phyloP scores from a whole-genome alignment of 1,140 invertebrate genomes.

The Bombus consobrinus region DNA sequence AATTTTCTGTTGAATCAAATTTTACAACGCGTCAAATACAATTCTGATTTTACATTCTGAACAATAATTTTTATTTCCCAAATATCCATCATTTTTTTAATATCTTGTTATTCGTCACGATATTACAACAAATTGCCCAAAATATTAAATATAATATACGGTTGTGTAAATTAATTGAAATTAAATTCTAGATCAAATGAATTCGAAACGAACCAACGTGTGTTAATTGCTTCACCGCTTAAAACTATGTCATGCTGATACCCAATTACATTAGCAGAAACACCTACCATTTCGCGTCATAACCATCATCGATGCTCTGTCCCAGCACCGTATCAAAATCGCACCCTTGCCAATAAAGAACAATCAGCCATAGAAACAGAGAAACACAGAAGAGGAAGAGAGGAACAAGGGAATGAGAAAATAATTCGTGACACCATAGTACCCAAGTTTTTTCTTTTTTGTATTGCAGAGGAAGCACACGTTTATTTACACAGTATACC shows the following conservation, averaged over 20 bases:
- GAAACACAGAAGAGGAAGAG: constrained; percentile 40
- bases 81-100: neutral
- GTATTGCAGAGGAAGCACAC: constrained; percentile 79
- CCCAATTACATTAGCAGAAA: constrained; percentile 22
- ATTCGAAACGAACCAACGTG: neutral
- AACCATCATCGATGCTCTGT: constrained; percentile 9
- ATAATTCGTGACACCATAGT: constrained; percentile 71
- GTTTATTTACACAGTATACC: constrained; percentile 81
- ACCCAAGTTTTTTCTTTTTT: constrained; percentile 72
- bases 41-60: neutral
- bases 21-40: neutral
- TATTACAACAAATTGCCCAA: too few species aligned
- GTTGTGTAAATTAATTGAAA: neutral
- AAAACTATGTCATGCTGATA: constrained; percentile 16
- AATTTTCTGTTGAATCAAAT: too few species aligned
- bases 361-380: constrained; percentile 42
- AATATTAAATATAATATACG: too few species aligned
- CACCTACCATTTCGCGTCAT: constrained; percentile 47
- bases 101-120: too few species aligned
- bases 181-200: neutral
- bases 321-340: constrained; percentile 25
- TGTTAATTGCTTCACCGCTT: constrained; percentile 1
- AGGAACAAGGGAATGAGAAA: constrained; percentile 42
- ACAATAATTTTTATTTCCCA: neutral
- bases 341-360: constrained; percentile 7